These are phyloP conservation scores for Hybos culiciformis DNA, from an alignment of 2,888 invertebrate species.

Conservation along the genomic window DNA sequence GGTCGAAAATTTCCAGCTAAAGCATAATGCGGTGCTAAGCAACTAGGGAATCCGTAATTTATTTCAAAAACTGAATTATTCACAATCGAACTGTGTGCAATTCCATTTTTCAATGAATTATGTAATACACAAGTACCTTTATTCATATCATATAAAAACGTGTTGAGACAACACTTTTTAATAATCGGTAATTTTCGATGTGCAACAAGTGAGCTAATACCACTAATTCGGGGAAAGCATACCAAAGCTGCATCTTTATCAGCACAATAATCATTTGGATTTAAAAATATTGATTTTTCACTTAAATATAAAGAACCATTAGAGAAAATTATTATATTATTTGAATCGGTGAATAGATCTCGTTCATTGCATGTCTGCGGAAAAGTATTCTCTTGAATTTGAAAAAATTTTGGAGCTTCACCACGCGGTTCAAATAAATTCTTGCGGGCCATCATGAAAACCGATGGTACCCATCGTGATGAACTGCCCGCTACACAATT, in stretches of 20 bases:
- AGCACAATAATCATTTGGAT: conserved; percentile 51
- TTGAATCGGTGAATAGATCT: conserved; percentile 25
- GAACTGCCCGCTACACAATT: conserved; percentile 30
- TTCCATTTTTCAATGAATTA: too few relatives aligned
- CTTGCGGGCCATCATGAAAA: conserved; percentile 39
- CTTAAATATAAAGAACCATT: conserved; percentile 50
- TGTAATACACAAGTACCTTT: conserved; percentile 38
- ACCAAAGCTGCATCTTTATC: conserved; percentile 51
- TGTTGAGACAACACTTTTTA: conserved; percentile 58
- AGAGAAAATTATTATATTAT: conserved; percentile 40
- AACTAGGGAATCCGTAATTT: conserved; percentile 24
- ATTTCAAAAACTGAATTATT: conserved; percentile 22
- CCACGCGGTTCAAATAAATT: conserved; percentile 33
- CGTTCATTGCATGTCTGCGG: conserved; percentile 30
- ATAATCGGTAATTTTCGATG: conserved; percentile 28
- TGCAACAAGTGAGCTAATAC: conserved; percentile 20
- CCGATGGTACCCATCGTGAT: conserved; percentile 41
- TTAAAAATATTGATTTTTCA: conserved; percentile 36
- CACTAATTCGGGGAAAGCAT: conserved; percentile 38
- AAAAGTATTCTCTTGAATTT: conserved; percentile 32
- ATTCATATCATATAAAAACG: conserved; percentile 45
- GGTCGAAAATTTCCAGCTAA: conserved; percentile 40
- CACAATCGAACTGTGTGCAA: too few relatives aligned
- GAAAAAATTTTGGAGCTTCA: conserved; percentile 34
- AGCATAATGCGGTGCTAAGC: conserved; percentile 21